phyloP scores from a whole-genome alignment of 2,797 vertebrate species.

The Propithecus deckenii region DNA sequence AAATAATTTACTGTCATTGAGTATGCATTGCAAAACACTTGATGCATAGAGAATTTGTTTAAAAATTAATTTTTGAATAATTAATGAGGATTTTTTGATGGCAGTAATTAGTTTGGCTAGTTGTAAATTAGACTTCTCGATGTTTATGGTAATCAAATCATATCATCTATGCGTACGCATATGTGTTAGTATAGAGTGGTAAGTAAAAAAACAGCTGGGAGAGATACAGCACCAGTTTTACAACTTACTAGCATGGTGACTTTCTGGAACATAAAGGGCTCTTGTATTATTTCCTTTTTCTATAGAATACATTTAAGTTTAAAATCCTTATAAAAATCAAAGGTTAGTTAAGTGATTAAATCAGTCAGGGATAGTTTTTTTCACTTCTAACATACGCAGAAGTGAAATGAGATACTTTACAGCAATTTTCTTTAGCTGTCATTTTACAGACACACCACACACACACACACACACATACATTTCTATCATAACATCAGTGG shows the following conservation, averaged over 20 bases:
- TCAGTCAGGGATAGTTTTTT: background rate
- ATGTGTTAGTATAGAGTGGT: background rate
- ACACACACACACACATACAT: background rate
- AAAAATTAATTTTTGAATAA: background rate
- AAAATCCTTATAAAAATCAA: background rate
- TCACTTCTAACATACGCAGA: background rate
- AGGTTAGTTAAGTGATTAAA: background rate
- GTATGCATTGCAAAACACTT: background rate
- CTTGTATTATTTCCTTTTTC: background rate
- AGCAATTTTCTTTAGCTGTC: background rate
- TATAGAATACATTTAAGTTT: background rate
- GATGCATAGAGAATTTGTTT: background rate
- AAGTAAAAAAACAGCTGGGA: background rate
- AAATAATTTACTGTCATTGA: background rate
- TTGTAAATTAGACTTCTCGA: background rate
- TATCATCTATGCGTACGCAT: too few species aligned
- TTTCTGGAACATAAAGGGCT: background rate
- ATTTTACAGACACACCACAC: background rate
- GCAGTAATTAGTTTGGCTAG: background rate
- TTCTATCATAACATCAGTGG: background rate
- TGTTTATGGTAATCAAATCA: background rate
- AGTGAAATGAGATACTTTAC: background rate
- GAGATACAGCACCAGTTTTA: rapidly evolving
- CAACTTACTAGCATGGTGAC: background rate
- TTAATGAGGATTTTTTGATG: background rate